These are phyloP conservation scores for Mesocentrotus franciscanus DNA, from an alignment of 53 echinoderm and acorn worm genomes.

Conservation along the genomic window DNA sequence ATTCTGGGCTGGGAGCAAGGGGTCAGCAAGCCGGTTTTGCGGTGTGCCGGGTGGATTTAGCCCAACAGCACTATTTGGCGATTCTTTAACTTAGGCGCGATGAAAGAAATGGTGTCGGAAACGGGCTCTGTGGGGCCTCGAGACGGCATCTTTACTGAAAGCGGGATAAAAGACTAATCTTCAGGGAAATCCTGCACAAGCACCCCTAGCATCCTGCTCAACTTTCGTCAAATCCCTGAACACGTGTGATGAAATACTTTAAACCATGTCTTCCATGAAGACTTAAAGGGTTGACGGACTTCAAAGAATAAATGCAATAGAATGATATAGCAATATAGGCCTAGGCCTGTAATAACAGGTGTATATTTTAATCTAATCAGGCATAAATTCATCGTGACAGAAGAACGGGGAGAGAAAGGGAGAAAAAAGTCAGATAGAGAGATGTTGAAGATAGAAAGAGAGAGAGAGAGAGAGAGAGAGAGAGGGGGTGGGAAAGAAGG, in stretches of 20 bases:
- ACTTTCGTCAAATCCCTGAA: conserved; percentile 29
- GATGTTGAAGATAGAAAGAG: too few relatives aligned
- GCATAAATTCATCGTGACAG: background rate
- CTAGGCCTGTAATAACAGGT: too few relatives aligned
- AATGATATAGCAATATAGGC: background rate
- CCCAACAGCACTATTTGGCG: conserved; percentile 38
- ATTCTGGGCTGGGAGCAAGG: conserved; percentile 38
- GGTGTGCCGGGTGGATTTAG: conserved; percentile 56
- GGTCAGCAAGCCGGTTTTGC: background rate
- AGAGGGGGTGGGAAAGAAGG: background rate
- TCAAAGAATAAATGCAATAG: background rate
- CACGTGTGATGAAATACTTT: conserved; percentile 21
- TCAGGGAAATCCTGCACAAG: conserved; percentile 12
- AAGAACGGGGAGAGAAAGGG: background rate
- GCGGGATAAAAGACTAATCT: conserved; percentile 16
- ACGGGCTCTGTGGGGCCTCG: conserved; percentile 46
- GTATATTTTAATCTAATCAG: too few relatives aligned
- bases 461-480: background rate
- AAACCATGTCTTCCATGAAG: conserved; percentile 5
- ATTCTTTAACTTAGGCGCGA: conserved; percentile 40
- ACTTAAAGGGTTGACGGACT: background rate
- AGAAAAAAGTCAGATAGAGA: background rate
- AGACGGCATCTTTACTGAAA: conserved; percentile 32
- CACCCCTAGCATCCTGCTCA: conserved; percentile 21
- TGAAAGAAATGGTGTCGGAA: conserved; percentile 66